Base-by-base conservation (phyloP, 2,888 invertebrate species). In the Rhagonycha fulva region DNA sequence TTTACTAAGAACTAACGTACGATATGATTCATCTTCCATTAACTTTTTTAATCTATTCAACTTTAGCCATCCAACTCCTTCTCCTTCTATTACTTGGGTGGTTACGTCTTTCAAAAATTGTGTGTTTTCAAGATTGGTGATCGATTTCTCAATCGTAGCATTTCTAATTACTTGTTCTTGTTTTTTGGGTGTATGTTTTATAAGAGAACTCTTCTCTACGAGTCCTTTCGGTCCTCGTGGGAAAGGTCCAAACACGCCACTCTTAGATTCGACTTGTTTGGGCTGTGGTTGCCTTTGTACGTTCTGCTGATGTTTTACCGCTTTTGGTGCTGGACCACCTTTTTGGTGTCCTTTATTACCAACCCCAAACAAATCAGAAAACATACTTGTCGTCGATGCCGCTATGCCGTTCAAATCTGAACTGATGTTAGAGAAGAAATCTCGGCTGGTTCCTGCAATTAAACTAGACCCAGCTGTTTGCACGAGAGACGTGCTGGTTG, bases 1-100 rank as follows among this genome's bases (percentile, higher is more conserved):
- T 86, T 98, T 96, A 81, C 96, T 96, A 68, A 99, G 93, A 61
- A 98, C 96, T 89, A 99, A 93, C 86, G 97, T 98, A 47, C 99
- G 91, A 88, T 99, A 98, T 68, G 96, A 98, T 88, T 99, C 99
- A 87, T 99, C 99, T 87, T 99, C 99, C 97, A 99, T 98, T 28
- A 99, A 89, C 85, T 98, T 98, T 86, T 96, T 96, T 70, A 98
- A 90, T 24, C 98, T 92, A 85, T 96, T 97, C 14, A 98, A 89
- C 86, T 98, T 98, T 68, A 99, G 90, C 97, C 99, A 99, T 14
- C 98, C 98, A 0, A 99, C 96, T 0, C 98, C 97, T 88, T 98
- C 97, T 4, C 98, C 98, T 78, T 95, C 94, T 73, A 97, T 87
- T 2, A 97, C 96, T 87, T 93, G 94, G 84, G 92, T 93, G 86